phyloP scores from a whole-genome alignment of 2,888 invertebrate genomes.

The Drosophila paramelanica region DNA sequence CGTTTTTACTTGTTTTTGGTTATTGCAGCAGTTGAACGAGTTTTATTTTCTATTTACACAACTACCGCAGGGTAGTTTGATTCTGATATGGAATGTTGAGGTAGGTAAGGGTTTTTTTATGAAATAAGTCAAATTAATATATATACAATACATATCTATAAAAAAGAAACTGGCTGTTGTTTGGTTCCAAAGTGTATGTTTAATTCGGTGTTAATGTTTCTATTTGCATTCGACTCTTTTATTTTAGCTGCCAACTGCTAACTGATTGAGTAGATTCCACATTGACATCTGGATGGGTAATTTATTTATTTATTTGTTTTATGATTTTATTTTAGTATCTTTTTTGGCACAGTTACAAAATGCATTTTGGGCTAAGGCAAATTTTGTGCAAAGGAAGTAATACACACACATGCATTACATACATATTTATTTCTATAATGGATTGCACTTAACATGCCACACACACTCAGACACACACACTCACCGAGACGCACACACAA shows the following conservation, averaged over 20 bases:
- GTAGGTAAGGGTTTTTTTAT: neutral
- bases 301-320: conserved; percentile 12
- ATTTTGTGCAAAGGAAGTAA: conserved; percentile 16
- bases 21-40: conserved; percentile 13
- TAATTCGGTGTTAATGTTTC: neutral
- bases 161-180: neutral
- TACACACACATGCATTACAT: conserved; percentile 12
- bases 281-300: conserved; percentile 21
- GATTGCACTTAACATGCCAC: conserved; percentile 80
- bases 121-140: too few relatives aligned
- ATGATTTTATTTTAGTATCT: neutral
- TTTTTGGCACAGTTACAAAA: conserved; percentile 13
- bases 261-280: conserved; percentile 45
- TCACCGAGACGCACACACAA: conserved; percentile 10
- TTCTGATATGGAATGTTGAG: neutral
- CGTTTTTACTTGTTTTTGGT: neutral
- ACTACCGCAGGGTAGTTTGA: neutral
- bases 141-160: too few relatives aligned
- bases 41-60: neutral
- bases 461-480: conserved; percentile 48
- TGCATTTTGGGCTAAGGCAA: conserved; percentile 1
- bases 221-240: conserved; percentile 14
- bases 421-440: conserved; percentile 73
- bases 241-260: conserved; percentile 21
- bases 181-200: conserved; percentile 1